These are phyloP conservation scores for Nannoperca australis DNA, from an alignment of 2,797 vertebrate species.

Conservation along the genomic window DNA sequence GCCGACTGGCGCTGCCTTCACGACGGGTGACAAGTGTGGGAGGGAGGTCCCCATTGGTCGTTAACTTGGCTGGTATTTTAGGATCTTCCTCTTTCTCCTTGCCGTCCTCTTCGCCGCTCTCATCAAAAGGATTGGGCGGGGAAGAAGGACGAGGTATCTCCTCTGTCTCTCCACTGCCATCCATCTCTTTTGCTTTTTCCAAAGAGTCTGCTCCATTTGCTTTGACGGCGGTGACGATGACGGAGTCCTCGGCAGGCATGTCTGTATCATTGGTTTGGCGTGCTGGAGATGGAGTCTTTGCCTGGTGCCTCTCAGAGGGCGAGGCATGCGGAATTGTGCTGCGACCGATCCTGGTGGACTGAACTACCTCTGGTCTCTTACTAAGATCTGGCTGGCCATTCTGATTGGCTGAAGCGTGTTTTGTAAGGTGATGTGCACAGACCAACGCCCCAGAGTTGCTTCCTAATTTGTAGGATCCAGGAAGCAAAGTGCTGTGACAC, in stretches of 20 bases:
- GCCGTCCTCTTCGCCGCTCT: conserved; percentile 81
- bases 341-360: conserved; percentile 53
- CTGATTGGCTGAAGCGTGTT: conserved; percentile 75
- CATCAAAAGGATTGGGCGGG: conserved; percentile 87
- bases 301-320: conserved; percentile 45
- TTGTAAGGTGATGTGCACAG: conserved; percentile 89
- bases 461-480: conserved; percentile 91
- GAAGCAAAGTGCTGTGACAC: conserved; percentile 94
- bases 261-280: conserved; percentile 9
- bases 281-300: conserved; percentile 38
- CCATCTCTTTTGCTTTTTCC: conserved; percentile 46
- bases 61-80: conserved; percentile 37
- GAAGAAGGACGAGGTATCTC: conserved; percentile 48
- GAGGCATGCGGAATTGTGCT: conserved; percentile 49
- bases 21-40: conserved; percentile 38
- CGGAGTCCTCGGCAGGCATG: conserved; percentile 14
- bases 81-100: conserved; percentile 57
- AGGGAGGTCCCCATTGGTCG: conserved; percentile 60
- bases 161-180: conserved; percentile 28
- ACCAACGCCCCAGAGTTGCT: conserved; percentile 88
- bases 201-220: conserved; percentile 31
- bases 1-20: conserved; percentile 58
- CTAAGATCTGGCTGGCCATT: conserved; percentile 84
- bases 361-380: conserved; percentile 56
- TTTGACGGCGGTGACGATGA: conserved; percentile 8